These are phyloP conservation scores for Chrysomallon squamiferum DNA, from an alignment of 1,140 invertebrate genomes.

Conservation along the genomic window DNA sequence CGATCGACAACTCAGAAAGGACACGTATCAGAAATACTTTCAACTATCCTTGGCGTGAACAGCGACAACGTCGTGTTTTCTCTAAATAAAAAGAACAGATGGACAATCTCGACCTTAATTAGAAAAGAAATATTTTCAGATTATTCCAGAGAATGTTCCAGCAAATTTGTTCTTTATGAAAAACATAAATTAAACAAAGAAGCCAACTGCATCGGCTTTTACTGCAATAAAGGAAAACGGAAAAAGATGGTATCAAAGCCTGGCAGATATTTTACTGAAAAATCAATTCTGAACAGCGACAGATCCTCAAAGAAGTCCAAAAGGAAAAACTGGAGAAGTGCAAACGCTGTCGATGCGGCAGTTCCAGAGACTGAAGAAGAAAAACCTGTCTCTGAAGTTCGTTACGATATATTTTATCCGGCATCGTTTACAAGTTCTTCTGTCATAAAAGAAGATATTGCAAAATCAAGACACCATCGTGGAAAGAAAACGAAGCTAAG, in stretches of 20 bases:
- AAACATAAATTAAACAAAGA: conserved; percentile 27
- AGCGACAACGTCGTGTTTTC: conserved; percentile 21
- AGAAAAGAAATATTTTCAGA: conserved; percentile 17
- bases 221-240: conserved; percentile 14
- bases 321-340: background rate
- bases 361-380: background rate
- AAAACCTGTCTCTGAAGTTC: conserved; percentile 1
- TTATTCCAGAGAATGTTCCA: background rate
- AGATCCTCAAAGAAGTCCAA: background rate
- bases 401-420: conserved; percentile 22
- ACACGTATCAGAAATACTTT: background rate
- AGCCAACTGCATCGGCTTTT: conserved; percentile 28
- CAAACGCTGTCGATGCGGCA: background rate
- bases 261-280: conserved; percentile 17
- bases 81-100: conserved; percentile 31
- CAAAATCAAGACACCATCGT: background rate
- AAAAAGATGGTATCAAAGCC: conserved; percentile 4
- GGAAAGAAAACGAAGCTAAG: conserved; percentile 3
- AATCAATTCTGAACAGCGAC: background rate
- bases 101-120: conserved; percentile 18
- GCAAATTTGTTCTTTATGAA: conserved; percentile 24
- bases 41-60: background rate
- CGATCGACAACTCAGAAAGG: conserved; percentile 17
- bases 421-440: conserved; percentile 11
- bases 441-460: conserved; percentile 15